These are phyloP conservation scores for Drosophila ambigua DNA, from an alignment of 1,140 invertebrate species.

Conservation along the genomic window DNA sequence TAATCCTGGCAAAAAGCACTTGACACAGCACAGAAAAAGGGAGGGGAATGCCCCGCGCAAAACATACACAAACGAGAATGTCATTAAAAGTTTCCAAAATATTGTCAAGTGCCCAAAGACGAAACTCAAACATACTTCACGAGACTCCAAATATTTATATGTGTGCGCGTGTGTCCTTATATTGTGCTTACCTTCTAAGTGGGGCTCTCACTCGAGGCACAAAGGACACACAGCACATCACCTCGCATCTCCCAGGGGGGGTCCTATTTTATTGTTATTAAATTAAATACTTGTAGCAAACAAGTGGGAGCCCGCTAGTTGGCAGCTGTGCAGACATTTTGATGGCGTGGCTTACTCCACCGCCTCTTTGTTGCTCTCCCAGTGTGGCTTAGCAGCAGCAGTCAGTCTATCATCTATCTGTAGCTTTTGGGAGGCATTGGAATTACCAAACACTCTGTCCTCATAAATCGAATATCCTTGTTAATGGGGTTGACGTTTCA, in stretches of 20 bases:
- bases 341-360: no score
- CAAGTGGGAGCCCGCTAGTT: no score
- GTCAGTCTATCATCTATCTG: no score
- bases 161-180: conserved; percentile 3
- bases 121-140: conserved; percentile 46
- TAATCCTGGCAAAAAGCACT: conserved; percentile 24
- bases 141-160: neutral
- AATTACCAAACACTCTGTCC: no score
- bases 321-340: no score
- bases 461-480: conserved; percentile 12
- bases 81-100: conserved; percentile 59
- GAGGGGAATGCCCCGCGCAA: conserved; percentile 5
- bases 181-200: neutral
- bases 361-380: no score
- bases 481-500: conserved; percentile 12
- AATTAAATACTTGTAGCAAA: no score
- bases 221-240: conserved; percentile 13
- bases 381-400: no score
- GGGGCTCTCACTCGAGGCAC: conserved; percentile 7
- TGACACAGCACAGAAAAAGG: conserved; percentile 4
- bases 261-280: no score
- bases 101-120: conserved; percentile 45
- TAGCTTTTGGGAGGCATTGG: no score
- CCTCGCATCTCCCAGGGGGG: neutral
- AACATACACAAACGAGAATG: conserved; percentile 51